These are phyloP conservation scores for Molossus molossus DNA, from an alignment of 2,797 vertebrate species.

Conservation along the genomic window DNA sequence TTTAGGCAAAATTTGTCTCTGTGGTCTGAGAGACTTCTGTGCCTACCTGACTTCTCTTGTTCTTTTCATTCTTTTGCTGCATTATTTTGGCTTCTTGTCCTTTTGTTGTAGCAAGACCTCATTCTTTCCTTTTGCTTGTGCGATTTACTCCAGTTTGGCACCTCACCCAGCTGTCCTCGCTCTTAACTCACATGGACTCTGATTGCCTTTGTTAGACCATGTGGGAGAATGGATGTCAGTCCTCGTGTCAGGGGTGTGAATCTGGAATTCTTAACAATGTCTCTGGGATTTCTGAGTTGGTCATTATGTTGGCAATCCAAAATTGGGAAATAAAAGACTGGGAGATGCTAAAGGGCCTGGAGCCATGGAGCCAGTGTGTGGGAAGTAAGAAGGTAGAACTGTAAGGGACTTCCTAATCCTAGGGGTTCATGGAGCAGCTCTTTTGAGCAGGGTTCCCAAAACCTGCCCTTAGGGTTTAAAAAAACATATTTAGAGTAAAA, in stretches of 20 bases:
- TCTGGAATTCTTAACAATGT: neutral
- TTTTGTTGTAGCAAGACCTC: neutral
- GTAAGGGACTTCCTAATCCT: neutral
- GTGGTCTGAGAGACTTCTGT: neutral
- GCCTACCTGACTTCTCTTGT: neutral
- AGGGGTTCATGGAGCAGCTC: neutral
- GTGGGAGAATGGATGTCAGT: neutral
- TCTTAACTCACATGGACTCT: neutral
- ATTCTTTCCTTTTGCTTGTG: neutral
- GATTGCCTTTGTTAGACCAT: neutral
- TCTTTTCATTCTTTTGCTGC: neutral
- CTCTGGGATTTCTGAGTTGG: neutral
- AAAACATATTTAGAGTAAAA: neutral
- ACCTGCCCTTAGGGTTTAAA: neutral
- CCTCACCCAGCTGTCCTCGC: neutral
- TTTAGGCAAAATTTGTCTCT: neutral
- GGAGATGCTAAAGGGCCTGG: neutral
- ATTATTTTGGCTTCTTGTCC: neutral
- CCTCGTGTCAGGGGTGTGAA: neutral
- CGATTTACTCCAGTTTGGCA: neutral
- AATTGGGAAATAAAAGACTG: neutral
- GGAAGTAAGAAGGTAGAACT: neutral
- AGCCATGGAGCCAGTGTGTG: neutral
- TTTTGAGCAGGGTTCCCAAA: neutral
- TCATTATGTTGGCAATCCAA: neutral